Conservation (phyloP, 2,113 vertebrate species). For the Apaloderma vittatum region DNA sequence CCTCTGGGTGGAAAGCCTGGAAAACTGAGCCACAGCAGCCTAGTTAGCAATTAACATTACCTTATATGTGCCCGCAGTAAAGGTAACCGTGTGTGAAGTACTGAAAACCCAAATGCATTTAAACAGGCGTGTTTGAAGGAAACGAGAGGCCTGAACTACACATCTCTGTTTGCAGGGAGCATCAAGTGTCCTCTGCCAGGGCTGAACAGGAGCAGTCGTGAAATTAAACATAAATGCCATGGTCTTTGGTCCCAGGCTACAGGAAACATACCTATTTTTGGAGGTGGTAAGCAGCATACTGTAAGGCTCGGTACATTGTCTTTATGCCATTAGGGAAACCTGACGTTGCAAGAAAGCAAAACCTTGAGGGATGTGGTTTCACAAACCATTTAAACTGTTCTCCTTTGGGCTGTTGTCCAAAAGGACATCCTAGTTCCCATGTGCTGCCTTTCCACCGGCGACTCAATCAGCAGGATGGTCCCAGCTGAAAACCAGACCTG, state of each 20-base stretch:
- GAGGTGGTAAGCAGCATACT: not conserved
- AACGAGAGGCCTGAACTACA: not conserved
- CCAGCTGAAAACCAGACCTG: too few relatives aligned
- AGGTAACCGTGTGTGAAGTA: not conserved
- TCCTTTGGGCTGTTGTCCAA: not conserved
- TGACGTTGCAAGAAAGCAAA: constrained; percentile 2
- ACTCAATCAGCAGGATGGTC: not conserved
- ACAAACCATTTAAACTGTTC: not conserved
- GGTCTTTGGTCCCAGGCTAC: not conserved
- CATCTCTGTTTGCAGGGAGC: not conserved
- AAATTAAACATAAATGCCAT: not conserved
- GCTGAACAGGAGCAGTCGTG: not conserved
- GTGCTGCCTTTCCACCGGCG: not conserved
- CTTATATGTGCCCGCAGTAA: not conserved
- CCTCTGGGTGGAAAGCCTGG: not conserved
- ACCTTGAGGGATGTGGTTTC: constrained; percentile 26
- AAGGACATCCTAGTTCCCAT: not conserved
- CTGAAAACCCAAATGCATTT: not conserved
- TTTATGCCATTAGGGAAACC: not conserved
- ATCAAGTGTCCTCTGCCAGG: not conserved
- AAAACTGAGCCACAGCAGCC: constrained; percentile 5
- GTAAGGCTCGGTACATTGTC: not conserved
- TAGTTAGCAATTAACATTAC: not conserved
- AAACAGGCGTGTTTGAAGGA: not conserved
- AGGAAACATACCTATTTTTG: not conserved